Conservation (phyloP, 2,888 invertebrate species). For the Aphrophora alni region DNA sequence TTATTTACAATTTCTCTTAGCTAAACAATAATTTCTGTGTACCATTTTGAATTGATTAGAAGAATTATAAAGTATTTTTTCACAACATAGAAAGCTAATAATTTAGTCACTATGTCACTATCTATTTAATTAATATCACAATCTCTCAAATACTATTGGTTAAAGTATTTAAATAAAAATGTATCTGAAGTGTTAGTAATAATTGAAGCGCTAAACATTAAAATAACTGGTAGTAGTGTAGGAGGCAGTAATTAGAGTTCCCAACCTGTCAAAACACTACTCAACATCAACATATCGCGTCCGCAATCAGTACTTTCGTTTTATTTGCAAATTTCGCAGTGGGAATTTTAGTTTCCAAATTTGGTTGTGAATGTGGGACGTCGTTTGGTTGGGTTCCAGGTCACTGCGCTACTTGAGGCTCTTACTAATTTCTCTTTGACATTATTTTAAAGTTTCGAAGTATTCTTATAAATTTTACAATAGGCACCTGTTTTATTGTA, state of each 20-base stretch:
- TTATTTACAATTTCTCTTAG: too few relatives aligned
- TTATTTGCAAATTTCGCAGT: conserved; percentile 9
- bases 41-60: too few relatives aligned
- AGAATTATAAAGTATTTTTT: too few relatives aligned
- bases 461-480: neutral
- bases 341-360: conserved; percentile 2
- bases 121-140: too few relatives aligned
- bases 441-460: neutral
- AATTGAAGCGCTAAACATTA: too few relatives aligned
- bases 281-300: neutral
- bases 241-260: neutral
- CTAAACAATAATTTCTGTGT: too few relatives aligned
- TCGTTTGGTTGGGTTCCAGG: neutral
- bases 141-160: too few relatives aligned
- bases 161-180: too few relatives aligned
- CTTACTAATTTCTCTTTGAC: neutral
- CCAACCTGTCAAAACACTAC: neutral
- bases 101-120: too few relatives aligned
- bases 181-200: too few relatives aligned
- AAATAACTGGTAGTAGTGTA: neutral
- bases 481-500: too few relatives aligned
- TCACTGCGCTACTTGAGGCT: neutral
- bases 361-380: neutral
- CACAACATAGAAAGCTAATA: too few relatives aligned
- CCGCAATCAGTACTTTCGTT: neutral